These are phyloP conservation scores for Xiphias gladius DNA, from an alignment of 2,113 vertebrate genomes.

Conservation along the genomic window DNA sequence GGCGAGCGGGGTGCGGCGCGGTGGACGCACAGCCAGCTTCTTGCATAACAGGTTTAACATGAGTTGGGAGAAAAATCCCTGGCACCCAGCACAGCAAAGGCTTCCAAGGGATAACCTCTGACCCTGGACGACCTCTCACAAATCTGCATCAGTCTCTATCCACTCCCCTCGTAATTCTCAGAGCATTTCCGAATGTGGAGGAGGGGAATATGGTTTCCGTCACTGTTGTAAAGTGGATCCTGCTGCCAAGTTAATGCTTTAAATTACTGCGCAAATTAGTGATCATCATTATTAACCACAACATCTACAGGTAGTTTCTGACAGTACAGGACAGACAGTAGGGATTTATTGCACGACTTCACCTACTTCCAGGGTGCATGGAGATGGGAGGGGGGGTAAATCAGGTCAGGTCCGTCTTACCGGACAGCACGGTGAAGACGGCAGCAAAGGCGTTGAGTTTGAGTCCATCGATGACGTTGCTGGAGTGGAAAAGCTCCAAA, in stretches of 20 bases:
- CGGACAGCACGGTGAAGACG: constrained; percentile 98
- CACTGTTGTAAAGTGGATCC: not conserved
- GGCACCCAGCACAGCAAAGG: constrained; percentile 5
- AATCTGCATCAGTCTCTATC: constrained; percentile 33
- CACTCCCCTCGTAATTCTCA: not conserved
- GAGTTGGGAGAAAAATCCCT: constrained; percentile 53
- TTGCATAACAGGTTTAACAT: constrained; percentile 74
- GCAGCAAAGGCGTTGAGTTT: constrained; percentile 98
- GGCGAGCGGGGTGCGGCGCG: not conserved
- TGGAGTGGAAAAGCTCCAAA: constrained; percentile 96
- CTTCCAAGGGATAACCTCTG: constrained; percentile 60
- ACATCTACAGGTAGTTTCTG: too few relatives aligned
- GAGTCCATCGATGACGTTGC: constrained; percentile 96
- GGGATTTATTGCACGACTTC: not conserved
- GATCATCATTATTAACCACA: not conserved
- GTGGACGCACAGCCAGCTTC: constrained; percentile 21
- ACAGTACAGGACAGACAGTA: too few relatives aligned
- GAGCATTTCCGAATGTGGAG: not conserved
- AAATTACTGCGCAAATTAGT: not conserved
- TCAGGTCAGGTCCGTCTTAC: constrained; percentile 77
- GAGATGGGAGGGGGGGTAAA: too few relatives aligned
- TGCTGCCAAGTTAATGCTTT: not conserved
- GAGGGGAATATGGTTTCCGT: not conserved
- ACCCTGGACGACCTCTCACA: constrained; percentile 18
- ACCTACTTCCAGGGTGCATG: not conserved